Base-by-base conservation (phyloP, 2,797 vertebrate species). In the Gymnothorax javanicus region DNA sequence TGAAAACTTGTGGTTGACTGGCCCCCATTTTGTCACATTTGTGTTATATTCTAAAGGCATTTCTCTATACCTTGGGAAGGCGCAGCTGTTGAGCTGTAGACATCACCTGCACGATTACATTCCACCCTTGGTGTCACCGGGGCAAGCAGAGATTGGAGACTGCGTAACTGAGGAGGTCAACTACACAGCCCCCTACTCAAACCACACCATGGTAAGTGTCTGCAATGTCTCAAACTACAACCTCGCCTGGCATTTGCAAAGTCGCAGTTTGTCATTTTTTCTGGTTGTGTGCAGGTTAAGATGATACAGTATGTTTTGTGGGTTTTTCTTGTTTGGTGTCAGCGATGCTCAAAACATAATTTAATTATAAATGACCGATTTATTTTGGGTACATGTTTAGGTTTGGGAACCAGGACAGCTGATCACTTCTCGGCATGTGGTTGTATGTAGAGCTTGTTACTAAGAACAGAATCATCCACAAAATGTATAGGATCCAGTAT, bases 51-150 rank as follows among this genome's bases (percentile, higher is more conserved):
- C 91, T 83, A 43, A 83, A 99, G 98, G 99, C 87, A 99, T 99
- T 83, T 97, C 98, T 84, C 94, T 99, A 58, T 99, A 97, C 85
- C 98, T 96, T 0, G 97, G 97, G 43, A 96, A 95, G 85, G 98
- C 98, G 86, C 93, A 87, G 89, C 93, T 99, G 90, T 92, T 99
- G 86, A 97, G 97, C 94, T 99, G 99, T 91, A 95, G 91, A 67
- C 98, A 99, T 91, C 93, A 99, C 89, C 95, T 93, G 91, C 98
- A 99, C 0, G 96, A 97, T 93, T 93, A 97, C 92, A 97, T 99
- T 88, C 97, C 97, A 0, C 96, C 97, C n/a, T 91, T 98, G 91
- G 91, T 93, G 89, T 94, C 95, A 88, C 96, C 96, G 0, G 97
- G 96, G 13, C 95, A 95, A 84, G 95, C 94, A 0, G 95, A 97